A percentile compares a stretch with the other conserved stretches of the same genome.
These are phyloP conservation scores for Ciconia maguari DNA, from an alignment of 2,113 vertebrate species.

Conservation along the genomic window DNA sequence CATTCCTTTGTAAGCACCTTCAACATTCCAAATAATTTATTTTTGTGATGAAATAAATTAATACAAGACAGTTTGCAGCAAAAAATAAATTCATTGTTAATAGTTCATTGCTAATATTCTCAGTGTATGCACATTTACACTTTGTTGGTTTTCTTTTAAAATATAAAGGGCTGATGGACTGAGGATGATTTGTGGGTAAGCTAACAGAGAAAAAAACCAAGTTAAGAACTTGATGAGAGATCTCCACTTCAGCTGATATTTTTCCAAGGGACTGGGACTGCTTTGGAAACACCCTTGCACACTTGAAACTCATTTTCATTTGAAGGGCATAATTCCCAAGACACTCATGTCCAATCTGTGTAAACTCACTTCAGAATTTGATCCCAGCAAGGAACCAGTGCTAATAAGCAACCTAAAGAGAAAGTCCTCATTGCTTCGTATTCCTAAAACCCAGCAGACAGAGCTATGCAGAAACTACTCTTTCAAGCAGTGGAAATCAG, in stretches of 20 bases:
- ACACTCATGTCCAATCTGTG: not conserved
- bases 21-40: not conserved
- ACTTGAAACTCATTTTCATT: slow-evolving; percentile 7
- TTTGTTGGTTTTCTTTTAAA: not conserved
- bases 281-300: not conserved
- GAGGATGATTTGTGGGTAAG: not conserved
- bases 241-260: not conserved
- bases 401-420: not conserved
- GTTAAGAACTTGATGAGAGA: not conserved
- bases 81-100: not conserved
- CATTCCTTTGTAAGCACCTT: not conserved
- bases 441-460: not conserved
- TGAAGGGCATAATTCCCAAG: not conserved
- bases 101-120: not conserved
- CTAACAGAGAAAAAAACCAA: not conserved
- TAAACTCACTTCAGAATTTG: not conserved
- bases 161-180: not conserved
- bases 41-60: not conserved
- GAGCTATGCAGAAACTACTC: not conserved
- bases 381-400: not conserved
- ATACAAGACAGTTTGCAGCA: not conserved
- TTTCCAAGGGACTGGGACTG: not conserved
- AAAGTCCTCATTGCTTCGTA: not conserved
- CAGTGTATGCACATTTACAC: not conserved
- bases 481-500: not conserved